Evolutionary conservation across 2,797 vertebrate genomes (phyloP), one percentile per base, ranked within the genome.

Genomic region (Phataginus tetradactyla): DNA sequence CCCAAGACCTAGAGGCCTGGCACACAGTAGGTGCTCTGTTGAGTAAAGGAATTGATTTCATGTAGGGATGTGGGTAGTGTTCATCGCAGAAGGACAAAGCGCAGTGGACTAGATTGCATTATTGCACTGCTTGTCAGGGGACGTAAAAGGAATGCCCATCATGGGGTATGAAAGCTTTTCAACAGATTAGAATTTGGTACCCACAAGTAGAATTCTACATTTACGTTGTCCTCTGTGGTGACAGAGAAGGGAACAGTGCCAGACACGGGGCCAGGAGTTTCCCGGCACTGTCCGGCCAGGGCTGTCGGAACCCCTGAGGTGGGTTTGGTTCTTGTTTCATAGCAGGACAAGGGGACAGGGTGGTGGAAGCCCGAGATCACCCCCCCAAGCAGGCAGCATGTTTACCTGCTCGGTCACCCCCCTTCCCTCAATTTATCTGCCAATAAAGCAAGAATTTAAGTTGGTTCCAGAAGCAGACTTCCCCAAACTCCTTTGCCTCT

Each of bases 21-120:
- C 51, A 12, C 20, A 11, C 0, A 3, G 53, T 0, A 37, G 39
- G 53, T 12, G 7, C 25, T 45, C 68, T 49, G 6, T 1, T 5
- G 49, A 34, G 64, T 11, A 20, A 61, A 74, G 11, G 9, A n/a
- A 23, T 27, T 34, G 8, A 21, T 55, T 80, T 86, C 11, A 42
- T 4, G n/a, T 59, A 51, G 23, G 66, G 55, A n/a, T 14, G 51
- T 14, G 37, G 14, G 39, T 15, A 3, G 39, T 15, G n/a, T 13
- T 69, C 66, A 32, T 0, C 0, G 37, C 13, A 23, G 29, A 21
- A 84, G 64, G 74, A 37, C 53, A 81, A 29, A 91, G 75, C 6
- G 39, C n/a, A 59, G 66, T 12, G 21, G 45, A 66, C 34, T 25
- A 45, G 51, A 15, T 0, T 39, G 69, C 3, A 21, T 77, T 25